Evolutionary conservation across 2,113 vertebrate genomes (phyloP), one percentile per base, ranked within the genome.

Genomic region (Climacteris rufus): DNA sequence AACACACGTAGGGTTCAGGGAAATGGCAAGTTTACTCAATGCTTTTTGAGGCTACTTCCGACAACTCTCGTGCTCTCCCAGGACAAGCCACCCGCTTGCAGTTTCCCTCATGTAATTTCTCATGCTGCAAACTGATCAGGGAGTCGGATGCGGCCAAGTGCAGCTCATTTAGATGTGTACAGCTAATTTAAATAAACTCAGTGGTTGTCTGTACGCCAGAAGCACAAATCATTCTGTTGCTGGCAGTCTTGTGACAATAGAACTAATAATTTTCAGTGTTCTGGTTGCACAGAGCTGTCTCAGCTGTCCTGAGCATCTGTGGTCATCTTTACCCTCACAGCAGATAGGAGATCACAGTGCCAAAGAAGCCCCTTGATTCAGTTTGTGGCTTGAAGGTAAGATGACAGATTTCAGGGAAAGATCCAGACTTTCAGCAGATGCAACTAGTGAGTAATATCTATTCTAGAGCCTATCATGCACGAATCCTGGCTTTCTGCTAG

Each of bases 341-440:
- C 57, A 79, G 20, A 21, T 8, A 56, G 0, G 1, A 84, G 31
- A 30, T 94, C 17, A 0, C 0, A 5, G 40, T 24, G 25, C 14
- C 15, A 24, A 49, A 89, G 65, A 57, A 83, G 78, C 39, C 17
- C 25, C 35, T 79, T 1, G 2, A 22, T 77, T 94, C 40, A 59
- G 57, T 24, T 64, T 74, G 40, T 30, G 50, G 49, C 45, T 83
- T 90, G 60, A 76, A 95, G 68, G n/a, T 68, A 84, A 93, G 15
- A 87, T 44, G 77, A 74, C 92, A 94, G 80, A 92, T 87, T 95
- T 65, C 70, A 94, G 52, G 57, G 92, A 95, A 90, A 63, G 65
- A 94, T 95, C 89, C 95, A 95, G 94, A 89, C 85, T 93, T 79
- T 93, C 76, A 94, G 80, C 96, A 97, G 96, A 96, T 95, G 89